phyloP scores from a whole-genome alignment of 2,888 invertebrate species.

The Crocallis elinguaria region DNA sequence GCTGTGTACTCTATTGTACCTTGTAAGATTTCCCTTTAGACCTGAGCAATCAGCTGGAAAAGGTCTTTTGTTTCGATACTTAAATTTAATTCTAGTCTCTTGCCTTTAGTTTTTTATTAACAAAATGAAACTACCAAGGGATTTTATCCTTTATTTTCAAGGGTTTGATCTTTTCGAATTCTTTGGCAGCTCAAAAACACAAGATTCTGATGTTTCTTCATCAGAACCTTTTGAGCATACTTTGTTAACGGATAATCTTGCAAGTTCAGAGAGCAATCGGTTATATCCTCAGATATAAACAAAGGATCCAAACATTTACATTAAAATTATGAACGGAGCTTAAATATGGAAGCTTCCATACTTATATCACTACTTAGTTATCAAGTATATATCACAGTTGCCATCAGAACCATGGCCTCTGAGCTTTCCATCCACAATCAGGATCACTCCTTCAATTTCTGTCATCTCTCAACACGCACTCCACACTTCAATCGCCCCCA shows the following conservation, averaged over 20 bases:
- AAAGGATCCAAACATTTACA: too few species aligned
- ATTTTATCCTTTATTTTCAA: not conserved
- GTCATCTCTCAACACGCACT: conserved; percentile 44
- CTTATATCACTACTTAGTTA: too few species aligned
- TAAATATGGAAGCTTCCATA: too few species aligned
- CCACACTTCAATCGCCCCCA: conserved; percentile 35
- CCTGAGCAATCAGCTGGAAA: conserved; percentile 13
- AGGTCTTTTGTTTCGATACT: conserved; percentile 6
- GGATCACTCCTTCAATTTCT: not conserved
- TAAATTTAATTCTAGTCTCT: not conserved
- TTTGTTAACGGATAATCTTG: too few species aligned
- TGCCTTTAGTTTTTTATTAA: not conserved
- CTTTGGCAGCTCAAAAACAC: not conserved
- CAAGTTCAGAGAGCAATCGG: too few species aligned
- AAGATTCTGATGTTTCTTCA: not conserved
- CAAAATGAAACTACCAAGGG: not conserved
- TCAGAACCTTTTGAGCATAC: too few species aligned
- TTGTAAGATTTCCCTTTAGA: conserved; percentile 29
- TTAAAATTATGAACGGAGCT: too few species aligned
- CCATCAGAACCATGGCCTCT: too few species aligned
- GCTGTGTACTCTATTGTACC: conserved; percentile 18
- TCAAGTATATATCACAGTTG: too few species aligned
- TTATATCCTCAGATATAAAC: too few species aligned
- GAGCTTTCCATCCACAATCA: not conserved
- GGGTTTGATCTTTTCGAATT: not conserved